phyloP scores from a whole-genome alignment of 2,888 invertebrate genomes.

The Cremastobaeus sp. region DNA sequence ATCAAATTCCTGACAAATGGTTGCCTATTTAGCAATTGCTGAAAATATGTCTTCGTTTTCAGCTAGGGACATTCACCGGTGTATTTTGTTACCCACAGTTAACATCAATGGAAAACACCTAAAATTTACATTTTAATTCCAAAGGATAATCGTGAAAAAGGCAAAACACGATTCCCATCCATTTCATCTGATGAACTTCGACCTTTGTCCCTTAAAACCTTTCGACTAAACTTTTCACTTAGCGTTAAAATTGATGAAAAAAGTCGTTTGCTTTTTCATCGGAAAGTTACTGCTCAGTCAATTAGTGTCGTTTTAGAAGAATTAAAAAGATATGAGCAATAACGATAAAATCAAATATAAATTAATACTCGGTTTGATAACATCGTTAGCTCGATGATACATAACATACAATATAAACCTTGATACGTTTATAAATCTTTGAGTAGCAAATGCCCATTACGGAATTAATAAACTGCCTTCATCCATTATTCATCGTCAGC shows the following conservation, averaged over 20 bases:
- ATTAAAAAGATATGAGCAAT: too few species aligned
- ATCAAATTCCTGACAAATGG: too few species aligned
- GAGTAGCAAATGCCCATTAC: slow-evolving; percentile 3
- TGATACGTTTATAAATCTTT: slow-evolving; percentile 12
- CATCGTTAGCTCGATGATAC: slow-evolving; percentile 9
- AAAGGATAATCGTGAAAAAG: slow-evolving; percentile 10
- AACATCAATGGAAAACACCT: slow-evolving; percentile 36
- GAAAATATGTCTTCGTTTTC: too few species aligned
- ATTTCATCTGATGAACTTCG: neutral
- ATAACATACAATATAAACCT: slow-evolving; percentile 1
- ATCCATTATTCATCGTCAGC: slow-evolving; percentile 17
- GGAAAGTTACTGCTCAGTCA: too few species aligned
- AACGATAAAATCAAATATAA: too few species aligned
- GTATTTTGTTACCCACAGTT: slow-evolving; percentile 44
- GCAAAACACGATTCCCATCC: neutral
- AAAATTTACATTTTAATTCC: slow-evolving; percentile 37
- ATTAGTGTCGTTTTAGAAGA: too few species aligned
- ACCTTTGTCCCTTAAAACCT: neutral
- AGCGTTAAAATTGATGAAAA: too few species aligned
- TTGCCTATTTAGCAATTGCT: too few species aligned
- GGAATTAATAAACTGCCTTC: slow-evolving; percentile 17
- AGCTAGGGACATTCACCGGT: slow-evolving; percentile 1
- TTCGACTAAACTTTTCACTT: neutral
- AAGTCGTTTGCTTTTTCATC: too few species aligned
- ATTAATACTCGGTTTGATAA: too few species aligned